Evolutionary conservation across 2,797 vertebrate genomes (phyloP).

Genomic region (Podarcis siculus): DNA sequence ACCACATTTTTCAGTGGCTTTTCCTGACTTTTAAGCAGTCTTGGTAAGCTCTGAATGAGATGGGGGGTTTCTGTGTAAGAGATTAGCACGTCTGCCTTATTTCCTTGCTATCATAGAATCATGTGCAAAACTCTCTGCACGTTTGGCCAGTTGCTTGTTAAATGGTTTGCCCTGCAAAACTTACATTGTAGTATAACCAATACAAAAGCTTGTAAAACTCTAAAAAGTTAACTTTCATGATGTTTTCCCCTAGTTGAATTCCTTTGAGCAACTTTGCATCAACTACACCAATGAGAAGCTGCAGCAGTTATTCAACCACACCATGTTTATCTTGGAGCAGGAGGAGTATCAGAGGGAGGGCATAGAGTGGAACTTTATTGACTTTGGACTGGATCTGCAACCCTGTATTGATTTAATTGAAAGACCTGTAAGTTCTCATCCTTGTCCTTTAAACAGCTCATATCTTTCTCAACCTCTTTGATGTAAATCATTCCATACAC

Average conservation of each 20-base stretch:
- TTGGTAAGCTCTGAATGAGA: background rate
- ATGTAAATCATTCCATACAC: background rate
- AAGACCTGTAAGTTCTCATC: conserved; percentile 87
- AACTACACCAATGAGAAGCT: conserved; percentile 99
- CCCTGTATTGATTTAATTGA: conserved; percentile 98
- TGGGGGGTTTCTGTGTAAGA: background rate
- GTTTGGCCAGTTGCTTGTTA: background rate
- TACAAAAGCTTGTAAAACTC: background rate
- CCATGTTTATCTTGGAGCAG: conserved; percentile 99
- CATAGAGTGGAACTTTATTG: conserved; percentile 99
- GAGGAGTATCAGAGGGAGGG: conserved; percentile 98
- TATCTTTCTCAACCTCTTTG: background rate
- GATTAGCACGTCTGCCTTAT: background rate
- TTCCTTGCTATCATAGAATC: background rate
- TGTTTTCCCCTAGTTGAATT: conserved; percentile 86
- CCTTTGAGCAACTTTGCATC: conserved; percentile 97
- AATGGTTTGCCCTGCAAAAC: background rate
- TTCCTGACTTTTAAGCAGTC: background rate
- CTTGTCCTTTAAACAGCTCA: background rate
- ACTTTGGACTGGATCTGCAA: conserved; percentile 96
- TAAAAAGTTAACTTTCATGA: background rate
- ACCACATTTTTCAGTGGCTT: background rate
- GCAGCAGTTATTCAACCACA: conserved; percentile 99
- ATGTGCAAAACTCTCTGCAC: background rate
- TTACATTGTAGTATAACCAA: background rate